Conservation (phyloP, 2,888 invertebrate species). For the Galeopsomyia nigrocyanea region DNA sequence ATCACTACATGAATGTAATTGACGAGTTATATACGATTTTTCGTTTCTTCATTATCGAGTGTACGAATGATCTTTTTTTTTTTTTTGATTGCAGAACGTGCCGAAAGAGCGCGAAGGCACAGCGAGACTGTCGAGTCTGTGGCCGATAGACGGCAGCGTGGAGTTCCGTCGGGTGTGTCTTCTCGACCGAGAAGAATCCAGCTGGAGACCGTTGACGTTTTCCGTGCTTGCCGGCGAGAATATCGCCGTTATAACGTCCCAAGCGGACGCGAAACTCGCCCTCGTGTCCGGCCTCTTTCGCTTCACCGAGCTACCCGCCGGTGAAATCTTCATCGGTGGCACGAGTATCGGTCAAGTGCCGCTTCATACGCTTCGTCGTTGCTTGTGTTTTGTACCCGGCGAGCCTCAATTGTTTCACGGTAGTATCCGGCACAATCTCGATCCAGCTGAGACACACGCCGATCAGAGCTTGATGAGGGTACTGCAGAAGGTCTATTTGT, state of each 20-base stretch:
- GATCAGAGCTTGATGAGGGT: slow-evolving; percentile 52
- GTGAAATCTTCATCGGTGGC: slow-evolving; percentile 53
- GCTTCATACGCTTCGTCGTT: slow-evolving; percentile 50
- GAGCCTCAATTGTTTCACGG: slow-evolving; percentile 54
- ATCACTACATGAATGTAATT: slow-evolving; percentile 54
- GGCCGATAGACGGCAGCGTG: slow-evolving; percentile 54
- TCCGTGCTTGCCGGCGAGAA: slow-evolving; percentile 51
- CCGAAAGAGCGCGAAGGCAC: slow-evolving; percentile 52
- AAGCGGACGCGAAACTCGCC: slow-evolving; percentile 48
- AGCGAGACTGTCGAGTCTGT: slow-evolving; percentile 46
- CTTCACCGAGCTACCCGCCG: slow-evolving; percentile 53
- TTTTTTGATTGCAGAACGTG: slow-evolving; percentile 48
- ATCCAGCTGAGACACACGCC: slow-evolving; percentile 49
- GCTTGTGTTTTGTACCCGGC: slow-evolving; percentile 54
- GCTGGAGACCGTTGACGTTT: slow-evolving; percentile 51
- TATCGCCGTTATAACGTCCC: slow-evolving; percentile 49
- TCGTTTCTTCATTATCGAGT: neutral
- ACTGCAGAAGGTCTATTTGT: slow-evolving; percentile 53
- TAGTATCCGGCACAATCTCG: slow-evolving; percentile 55
- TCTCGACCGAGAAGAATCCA: slow-evolving; percentile 44
- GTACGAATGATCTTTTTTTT: neutral
- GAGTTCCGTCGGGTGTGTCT: slow-evolving; percentile 54
- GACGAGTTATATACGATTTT: neutral
- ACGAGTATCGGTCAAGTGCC: slow-evolving; percentile 51
- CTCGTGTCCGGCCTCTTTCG: slow-evolving; percentile 53